Evolutionary conservation across 1,140 invertebrate genomes (phyloP).

Genomic region (Neelides sp.): DNA sequence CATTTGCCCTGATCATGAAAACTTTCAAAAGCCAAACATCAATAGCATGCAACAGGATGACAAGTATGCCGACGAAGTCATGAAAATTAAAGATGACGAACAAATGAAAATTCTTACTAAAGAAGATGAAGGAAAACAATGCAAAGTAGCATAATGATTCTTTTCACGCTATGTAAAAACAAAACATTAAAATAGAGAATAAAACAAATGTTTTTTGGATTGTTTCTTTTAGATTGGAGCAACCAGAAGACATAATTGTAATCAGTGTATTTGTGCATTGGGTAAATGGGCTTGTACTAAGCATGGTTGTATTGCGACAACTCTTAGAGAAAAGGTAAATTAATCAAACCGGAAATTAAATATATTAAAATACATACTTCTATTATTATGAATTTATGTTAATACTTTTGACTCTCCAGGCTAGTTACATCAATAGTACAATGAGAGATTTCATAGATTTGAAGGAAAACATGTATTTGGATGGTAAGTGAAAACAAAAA

Average conservation of each 20-base stretch:
- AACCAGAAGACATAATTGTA: conserved; percentile 26
- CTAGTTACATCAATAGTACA: not conserved
- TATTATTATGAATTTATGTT: not conserved
- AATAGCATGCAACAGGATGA: not conserved
- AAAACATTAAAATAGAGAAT: too few relatives aligned
- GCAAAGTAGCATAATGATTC: not conserved
- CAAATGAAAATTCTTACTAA: conserved; percentile 1
- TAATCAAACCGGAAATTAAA: conserved; percentile 7
- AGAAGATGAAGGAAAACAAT: not conserved
- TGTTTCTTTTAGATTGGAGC: conserved; percentile 8
- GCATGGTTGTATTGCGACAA: conserved; percentile 20
- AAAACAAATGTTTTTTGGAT: conserved; percentile 8
- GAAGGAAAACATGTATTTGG: conserved; percentile 19
- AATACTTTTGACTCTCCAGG: too few relatives aligned
- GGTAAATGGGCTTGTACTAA: conserved; percentile 28
- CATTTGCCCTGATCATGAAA: conserved; percentile 7
- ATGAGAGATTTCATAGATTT: conserved; percentile 13
- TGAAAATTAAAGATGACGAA: not conserved
- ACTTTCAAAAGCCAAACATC: not conserved
- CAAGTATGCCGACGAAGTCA: not conserved
- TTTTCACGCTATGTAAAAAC: conserved; percentile 11
- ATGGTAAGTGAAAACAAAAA: conserved; percentile 14
- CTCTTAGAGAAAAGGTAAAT: conserved; percentile 24
- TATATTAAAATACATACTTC: not conserved
- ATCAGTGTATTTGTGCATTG: conserved; percentile 24